phyloP scores from a whole-genome alignment of 2,113 vertebrate species.

The Glaucidium brasilianum region DNA sequence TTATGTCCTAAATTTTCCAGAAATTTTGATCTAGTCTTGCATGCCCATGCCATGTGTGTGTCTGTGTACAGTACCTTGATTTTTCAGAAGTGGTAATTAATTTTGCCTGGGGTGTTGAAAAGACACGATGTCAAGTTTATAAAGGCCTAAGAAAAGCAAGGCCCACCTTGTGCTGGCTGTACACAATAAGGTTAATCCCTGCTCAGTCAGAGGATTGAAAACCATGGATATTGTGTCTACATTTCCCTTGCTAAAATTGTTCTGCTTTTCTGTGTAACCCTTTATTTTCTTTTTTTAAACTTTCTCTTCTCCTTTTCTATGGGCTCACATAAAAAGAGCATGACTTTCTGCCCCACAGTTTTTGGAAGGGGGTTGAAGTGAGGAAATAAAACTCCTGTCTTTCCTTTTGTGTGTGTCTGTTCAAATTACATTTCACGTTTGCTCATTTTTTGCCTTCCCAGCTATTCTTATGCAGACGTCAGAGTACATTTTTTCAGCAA shows the following conservation, averaged over 20 bases:
- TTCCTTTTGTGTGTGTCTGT: background rate
- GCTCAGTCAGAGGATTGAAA: background rate
- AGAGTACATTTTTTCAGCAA: background rate
- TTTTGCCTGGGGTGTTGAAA: background rate
- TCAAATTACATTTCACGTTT: background rate
- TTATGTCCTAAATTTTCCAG: background rate
- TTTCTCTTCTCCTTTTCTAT: background rate
- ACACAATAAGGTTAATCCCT: background rate
- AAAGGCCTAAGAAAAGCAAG: background rate
- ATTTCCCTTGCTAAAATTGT: background rate
- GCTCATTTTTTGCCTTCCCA: background rate
- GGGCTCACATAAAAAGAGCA: background rate
- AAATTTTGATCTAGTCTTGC: background rate
- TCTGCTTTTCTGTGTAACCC: background rate
- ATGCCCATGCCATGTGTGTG: background rate
- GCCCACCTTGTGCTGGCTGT: background rate
- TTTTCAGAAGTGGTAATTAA: background rate
- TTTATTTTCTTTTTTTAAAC: background rate
- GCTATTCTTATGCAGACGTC: background rate
- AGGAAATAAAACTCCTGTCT: background rate
- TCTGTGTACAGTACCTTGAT: background rate
- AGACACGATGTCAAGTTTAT: background rate
- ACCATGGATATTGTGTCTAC: too few species aligned
- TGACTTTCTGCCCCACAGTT: background rate
- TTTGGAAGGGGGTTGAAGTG: background rate